These are phyloP conservation scores for Sciurus vulgaris DNA, from an alignment of 2,797 vertebrate species.

Conservation along the genomic window DNA sequence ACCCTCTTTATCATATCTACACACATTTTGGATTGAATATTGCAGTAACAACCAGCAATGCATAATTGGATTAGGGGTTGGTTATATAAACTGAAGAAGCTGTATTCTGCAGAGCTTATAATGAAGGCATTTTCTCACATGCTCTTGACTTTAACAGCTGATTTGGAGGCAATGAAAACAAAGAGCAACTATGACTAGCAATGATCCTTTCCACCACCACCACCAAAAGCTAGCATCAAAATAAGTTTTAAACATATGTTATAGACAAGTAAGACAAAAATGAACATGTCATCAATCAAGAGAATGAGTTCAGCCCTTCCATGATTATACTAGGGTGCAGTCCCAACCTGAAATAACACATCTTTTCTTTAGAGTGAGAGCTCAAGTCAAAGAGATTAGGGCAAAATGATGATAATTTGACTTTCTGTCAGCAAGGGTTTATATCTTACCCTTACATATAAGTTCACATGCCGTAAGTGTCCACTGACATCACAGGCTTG, in stretches of 20 bases:
- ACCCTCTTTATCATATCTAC: background rate
- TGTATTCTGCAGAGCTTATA: background rate
- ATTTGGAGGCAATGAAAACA: slow-evolving; percentile 42
- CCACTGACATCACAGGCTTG: background rate
- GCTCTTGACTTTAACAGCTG: background rate
- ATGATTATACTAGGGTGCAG: background rate
- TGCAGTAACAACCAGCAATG: background rate
- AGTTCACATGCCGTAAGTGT: background rate
- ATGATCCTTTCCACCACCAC: background rate
- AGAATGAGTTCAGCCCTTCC: background rate
- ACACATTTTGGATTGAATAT: background rate
- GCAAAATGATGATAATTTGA: background rate
- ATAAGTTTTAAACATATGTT: slow-evolving; percentile 52
- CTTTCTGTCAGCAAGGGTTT: background rate
- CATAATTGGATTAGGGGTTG: background rate
- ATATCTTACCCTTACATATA: background rate
- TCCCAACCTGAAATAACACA: background rate
- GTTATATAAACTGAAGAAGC: background rate
- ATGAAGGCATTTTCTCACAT: background rate
- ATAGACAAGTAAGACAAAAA: slow-evolving; percentile 10
- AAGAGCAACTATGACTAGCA: slow-evolving; percentile 38
- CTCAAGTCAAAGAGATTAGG: background rate
- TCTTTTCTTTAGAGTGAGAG: background rate
- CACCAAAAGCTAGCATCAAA: background rate
- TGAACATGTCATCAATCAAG: background rate